Conservation (phyloP, 1,140 invertebrate genomes). For the Drosophila nasuta region DNA sequence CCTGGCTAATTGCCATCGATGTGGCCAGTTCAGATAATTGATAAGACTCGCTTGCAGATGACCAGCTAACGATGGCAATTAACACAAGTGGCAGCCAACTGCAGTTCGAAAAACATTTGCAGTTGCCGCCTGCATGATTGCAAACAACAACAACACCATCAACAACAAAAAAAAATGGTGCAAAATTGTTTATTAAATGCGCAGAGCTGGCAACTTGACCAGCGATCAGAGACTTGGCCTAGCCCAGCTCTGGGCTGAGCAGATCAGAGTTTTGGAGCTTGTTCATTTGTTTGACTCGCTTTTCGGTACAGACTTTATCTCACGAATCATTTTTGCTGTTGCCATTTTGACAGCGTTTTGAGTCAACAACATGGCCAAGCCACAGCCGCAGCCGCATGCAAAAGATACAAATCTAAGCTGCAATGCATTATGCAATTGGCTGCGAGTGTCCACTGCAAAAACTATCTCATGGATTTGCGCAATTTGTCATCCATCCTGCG, state of each 20-base stretch:
- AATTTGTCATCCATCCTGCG: constrained; percentile 81
- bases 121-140: constrained; percentile 45
- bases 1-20: constrained; percentile 67
- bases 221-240: constrained; percentile 37
- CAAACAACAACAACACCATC: neutral
- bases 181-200: constrained; percentile 81
- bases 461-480: constrained; percentile 83
- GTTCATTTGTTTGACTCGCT: constrained; percentile 62
- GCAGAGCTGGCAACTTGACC: constrained; percentile 49
- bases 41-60: constrained; percentile 73
- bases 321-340: constrained; percentile 77
- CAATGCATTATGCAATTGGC: constrained; percentile 72
- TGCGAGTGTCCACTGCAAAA: constrained; percentile 57
- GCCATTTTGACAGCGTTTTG: constrained; percentile 81
- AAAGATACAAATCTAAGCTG: constrained; percentile 81
- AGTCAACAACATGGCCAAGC: constrained; percentile 76
- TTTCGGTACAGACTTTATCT: constrained; percentile 60
- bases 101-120: constrained; percentile 39
- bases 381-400: constrained; percentile 56
- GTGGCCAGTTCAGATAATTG: constrained; percentile 68
- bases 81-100: constrained; percentile 52
- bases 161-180: constrained; percentile 52
- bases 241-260: constrained; percentile 46
- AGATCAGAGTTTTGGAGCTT: constrained; percentile 23
- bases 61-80: constrained; percentile 81